Evolutionary conservation across 2,113 vertebrate genomes (phyloP).

Genomic region (Scartelaos histophorus): DNA sequence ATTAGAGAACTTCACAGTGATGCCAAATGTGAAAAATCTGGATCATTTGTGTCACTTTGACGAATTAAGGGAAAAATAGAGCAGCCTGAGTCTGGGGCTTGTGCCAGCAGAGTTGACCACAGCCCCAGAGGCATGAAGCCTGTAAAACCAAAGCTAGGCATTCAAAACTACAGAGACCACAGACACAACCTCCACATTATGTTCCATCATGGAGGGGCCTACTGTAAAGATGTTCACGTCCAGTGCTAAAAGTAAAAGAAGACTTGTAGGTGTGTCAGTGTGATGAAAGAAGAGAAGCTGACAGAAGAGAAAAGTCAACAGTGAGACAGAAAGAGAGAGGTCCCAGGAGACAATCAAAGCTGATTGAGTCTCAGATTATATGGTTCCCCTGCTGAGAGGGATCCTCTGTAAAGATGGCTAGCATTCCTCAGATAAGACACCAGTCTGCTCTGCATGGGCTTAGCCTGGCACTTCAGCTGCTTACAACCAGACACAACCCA

Average conservation of each 20-base stretch:
- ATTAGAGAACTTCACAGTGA: neutral
- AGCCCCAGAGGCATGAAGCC: constrained; percentile 62
- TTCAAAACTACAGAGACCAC: constrained; percentile 64
- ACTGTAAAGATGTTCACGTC: constrained; percentile 60
- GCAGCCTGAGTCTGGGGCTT: constrained; percentile 55
- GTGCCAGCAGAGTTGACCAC: constrained; percentile 63
- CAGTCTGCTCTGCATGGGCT: constrained; percentile 54
- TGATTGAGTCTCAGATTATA: constrained; percentile 56
- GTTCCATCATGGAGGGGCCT: constrained; percentile 56
- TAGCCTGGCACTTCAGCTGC: constrained; percentile 61
- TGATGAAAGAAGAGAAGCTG: neutral
- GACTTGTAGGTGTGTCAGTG: neutral
- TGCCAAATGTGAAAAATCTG: constrained; percentile 10
- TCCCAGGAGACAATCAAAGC: constrained; percentile 50
- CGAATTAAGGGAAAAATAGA: constrained; percentile 49
- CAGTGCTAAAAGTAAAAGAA: constrained; percentile 1
- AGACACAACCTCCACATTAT: constrained; percentile 70
- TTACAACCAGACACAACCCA: constrained; percentile 42
- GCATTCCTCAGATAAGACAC: constrained; percentile 72
- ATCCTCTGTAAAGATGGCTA: constrained; percentile 53
- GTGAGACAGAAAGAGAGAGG: constrained; percentile 31
- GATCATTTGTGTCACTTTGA: constrained; percentile 45
- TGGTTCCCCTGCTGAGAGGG: constrained; percentile 55
- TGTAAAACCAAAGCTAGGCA: constrained; percentile 60
- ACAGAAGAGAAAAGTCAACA: constrained; percentile 28